Conservation (phyloP, 2,113 vertebrate species). For the Chaetura pelagica region DNA sequence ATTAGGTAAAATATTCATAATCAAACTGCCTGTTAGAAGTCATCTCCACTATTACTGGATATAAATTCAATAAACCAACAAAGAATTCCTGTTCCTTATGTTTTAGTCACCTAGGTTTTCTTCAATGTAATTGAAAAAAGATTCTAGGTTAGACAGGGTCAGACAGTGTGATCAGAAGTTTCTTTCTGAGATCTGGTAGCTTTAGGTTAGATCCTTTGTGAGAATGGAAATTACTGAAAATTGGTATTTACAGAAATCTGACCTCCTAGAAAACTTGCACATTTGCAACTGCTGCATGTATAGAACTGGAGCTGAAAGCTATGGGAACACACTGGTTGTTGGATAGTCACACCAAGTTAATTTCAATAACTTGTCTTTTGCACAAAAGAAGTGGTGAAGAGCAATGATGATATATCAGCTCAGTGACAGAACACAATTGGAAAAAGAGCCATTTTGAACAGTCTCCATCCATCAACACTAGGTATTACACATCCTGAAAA, state of each 20-base stretch:
- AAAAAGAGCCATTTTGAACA: not conserved
- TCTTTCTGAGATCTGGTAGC: not conserved
- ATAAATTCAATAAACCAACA: not conserved
- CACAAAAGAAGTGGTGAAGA: not conserved
- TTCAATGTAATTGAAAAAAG: not conserved
- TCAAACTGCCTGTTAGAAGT: not conserved
- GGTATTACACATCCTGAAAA: not conserved
- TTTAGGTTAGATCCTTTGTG: not conserved
- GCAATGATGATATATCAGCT: not conserved
- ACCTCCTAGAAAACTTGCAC: not conserved
- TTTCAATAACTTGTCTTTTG: not conserved
- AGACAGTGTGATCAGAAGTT: not conserved
- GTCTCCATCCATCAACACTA: not conserved
- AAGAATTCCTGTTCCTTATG: not conserved
- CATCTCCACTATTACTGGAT: not conserved
- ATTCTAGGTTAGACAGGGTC: not conserved
- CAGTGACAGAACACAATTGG: not conserved
- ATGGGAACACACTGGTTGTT: accelerated
- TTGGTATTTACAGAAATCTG: not conserved
- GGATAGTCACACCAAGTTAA: not conserved
- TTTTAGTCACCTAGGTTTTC: not conserved
- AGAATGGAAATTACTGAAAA: not conserved
- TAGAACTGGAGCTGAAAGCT: not conserved
- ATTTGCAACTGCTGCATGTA: not conserved
- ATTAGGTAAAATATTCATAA: not conserved